phyloP scores from a whole-genome alignment of 2,113 vertebrate genomes.

The Gymnogyps californianus region DNA sequence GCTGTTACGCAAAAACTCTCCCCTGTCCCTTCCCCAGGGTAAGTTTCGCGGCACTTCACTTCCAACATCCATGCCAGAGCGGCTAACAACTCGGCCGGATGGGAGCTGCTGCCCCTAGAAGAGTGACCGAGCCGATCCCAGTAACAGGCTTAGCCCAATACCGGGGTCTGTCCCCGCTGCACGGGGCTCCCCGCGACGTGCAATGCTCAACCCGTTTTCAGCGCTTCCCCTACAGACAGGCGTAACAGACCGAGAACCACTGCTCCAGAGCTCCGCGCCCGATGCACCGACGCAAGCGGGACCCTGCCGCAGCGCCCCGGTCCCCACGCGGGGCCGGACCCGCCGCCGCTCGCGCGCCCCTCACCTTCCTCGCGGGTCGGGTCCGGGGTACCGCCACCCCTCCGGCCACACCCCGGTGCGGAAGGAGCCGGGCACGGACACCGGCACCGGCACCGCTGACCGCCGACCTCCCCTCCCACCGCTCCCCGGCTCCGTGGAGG shows the following conservation, averaged over 20 bases:
- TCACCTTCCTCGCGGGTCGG: neutral
- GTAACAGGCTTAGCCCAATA: fast-evolving
- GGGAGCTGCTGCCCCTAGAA: too few relatives aligned
- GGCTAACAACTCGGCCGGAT: neutral
- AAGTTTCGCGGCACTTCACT: neutral
- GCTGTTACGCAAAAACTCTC: neutral
- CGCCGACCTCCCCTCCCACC: too few relatives aligned
- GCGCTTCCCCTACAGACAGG: fast-evolving
- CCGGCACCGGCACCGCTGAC: too few relatives aligned
- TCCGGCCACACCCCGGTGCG: neutral
- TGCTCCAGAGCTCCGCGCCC: neutral
- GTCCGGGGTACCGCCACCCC: too few relatives aligned
- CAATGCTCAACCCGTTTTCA: neutral
- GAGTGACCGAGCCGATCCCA: neutral
- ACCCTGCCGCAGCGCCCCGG: neutral
- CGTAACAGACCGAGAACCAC: neutral
- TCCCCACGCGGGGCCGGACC: neutral
- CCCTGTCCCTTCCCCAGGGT: neutral
- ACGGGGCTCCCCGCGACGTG: neutral
- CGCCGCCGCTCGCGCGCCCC: neutral
- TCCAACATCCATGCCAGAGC: neutral
- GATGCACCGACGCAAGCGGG: neutral
- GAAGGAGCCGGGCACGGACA: too few relatives aligned
- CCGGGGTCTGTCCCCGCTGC: neutral
- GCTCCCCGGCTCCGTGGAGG: too few relatives aligned